Percentiles rank a stretch among this genome's conserved stretches.
phyloP scores from a whole-genome alignment of 2,797 vertebrate genomes.

The Eulemur coronatus region DNA sequence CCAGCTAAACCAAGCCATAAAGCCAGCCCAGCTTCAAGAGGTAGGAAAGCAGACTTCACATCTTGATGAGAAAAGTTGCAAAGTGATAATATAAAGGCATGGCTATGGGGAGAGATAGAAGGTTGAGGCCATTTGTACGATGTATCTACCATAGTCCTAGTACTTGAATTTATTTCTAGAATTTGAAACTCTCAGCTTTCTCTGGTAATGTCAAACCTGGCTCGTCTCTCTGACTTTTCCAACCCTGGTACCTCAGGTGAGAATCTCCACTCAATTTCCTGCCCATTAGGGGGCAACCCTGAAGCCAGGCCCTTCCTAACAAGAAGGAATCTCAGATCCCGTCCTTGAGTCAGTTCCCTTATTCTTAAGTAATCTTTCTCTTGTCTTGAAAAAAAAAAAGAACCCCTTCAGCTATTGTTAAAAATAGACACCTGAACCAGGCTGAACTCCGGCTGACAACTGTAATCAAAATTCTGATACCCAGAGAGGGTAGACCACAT shows the following conservation, averaged over 20 bases:
- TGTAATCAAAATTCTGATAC: conserved; percentile 72
- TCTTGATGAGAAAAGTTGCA: background rate
- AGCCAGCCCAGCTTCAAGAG: background rate
- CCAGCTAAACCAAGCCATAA: background rate
- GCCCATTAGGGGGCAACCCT: background rate
- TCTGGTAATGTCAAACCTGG: background rate
- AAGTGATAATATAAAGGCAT: background rate
- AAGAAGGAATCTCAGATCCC: conserved; percentile 25
- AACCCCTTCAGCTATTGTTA: conserved; percentile 72
- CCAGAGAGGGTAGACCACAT: conserved; percentile 54
- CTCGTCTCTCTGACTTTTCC: background rate
- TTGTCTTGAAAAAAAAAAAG: conserved; percentile 24
- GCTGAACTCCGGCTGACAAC: conserved; percentile 67
- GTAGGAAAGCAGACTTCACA: background rate
- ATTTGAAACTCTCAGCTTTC: background rate
- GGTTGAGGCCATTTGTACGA: background rate
- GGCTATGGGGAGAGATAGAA: background rate
- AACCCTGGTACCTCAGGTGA: background rate
- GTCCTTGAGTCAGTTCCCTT: conserved; percentile 32
- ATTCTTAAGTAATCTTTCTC: conserved; percentile 63
- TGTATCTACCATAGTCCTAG: background rate
- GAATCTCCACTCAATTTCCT: background rate
- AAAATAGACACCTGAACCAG: conserved; percentile 71
- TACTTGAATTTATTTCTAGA: background rate
- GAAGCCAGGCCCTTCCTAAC: background rate